Evolutionary conservation across 1,140 invertebrate species (phyloP), one percentile per base, ranked within the genome.

Genomic region (Aphaenogaster rudis): DNA sequence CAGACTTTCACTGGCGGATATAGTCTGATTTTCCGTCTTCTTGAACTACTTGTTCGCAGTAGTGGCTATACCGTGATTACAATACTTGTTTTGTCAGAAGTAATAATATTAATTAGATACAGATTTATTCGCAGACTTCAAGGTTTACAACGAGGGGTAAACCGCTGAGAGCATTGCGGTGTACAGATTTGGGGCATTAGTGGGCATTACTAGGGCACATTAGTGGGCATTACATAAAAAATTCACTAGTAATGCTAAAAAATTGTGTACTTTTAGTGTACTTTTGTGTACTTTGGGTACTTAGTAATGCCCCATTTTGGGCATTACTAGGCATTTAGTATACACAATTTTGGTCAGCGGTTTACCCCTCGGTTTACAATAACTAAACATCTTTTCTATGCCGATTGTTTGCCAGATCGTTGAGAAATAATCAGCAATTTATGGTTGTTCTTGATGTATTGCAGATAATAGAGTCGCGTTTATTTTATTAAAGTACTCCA

Each of bases 401-500:
- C 9, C n/a, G 3, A 21, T 11, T 42, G 4, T 48, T 71, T 71
- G 45, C 3, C 15, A 33, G 21, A 11, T 33, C 21, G 45, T 8
- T 71, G 28, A 33, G 8, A 71, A 33, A 71, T 13, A 21, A 28
- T 63, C 13, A 42, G 45, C 42, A 33, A 71, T 50, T 71, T 50
- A 71, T 11, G 13, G 45, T 17, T 15, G 17, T 28, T 45, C 42
- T 3, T 64, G 6, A 69, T 28, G 6, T 74, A n/a, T 54, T n/a
- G 15, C 17, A 36, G 1, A 13, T 2, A 72, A 11, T 42, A 67
- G 3, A 15, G 7, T 57, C 15, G 15, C 48, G 28, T 4, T 52
- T 54, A 21, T 57, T 84, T 77, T 45, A 36, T 67, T 28, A 54
- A 84, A 76, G 77, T 88, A 42, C 48, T 52, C 39, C 45, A 8